Conservation (phyloP, 2,797 vertebrate genomes). For the Gymnodraco acuticeps region DNA sequence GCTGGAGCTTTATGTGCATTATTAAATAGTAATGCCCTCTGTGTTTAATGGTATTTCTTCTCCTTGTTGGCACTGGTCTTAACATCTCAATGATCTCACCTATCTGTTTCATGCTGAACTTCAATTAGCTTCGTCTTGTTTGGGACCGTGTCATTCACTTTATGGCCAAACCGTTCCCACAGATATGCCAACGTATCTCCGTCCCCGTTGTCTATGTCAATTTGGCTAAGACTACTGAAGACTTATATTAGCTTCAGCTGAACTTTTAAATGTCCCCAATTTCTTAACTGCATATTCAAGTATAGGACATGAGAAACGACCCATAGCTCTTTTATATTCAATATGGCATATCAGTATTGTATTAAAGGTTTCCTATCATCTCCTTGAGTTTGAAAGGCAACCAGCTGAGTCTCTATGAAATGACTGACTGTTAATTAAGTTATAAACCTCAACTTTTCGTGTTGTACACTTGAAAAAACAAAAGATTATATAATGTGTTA, state of each 20-base stretch:
- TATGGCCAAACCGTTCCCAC: background rate
- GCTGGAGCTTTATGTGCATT: background rate
- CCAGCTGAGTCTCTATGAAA: background rate
- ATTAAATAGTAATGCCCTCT: background rate
- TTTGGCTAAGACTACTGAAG: background rate
- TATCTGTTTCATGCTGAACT: background rate
- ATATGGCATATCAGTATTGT: background rate
- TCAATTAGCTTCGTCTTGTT: no score
- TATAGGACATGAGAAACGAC: background rate
- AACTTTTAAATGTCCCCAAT: background rate
- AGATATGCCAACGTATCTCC: conserved; percentile 1
- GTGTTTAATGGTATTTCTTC: background rate
- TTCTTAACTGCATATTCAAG: background rate
- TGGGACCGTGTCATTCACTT: background rate
- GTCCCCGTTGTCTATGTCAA: background rate
- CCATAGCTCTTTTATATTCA: conserved; percentile 3
- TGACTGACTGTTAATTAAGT: no score
- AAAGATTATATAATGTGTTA: background rate
- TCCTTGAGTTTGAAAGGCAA: background rate
- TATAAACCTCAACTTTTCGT: background rate
- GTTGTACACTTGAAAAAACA: background rate
- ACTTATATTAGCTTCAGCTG: background rate
- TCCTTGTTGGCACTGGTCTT: background rate
- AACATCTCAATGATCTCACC: background rate
- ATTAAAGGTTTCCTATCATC: background rate